Conservation (phyloP, 1,140 invertebrate species). For the Drosophila orena region DNA sequence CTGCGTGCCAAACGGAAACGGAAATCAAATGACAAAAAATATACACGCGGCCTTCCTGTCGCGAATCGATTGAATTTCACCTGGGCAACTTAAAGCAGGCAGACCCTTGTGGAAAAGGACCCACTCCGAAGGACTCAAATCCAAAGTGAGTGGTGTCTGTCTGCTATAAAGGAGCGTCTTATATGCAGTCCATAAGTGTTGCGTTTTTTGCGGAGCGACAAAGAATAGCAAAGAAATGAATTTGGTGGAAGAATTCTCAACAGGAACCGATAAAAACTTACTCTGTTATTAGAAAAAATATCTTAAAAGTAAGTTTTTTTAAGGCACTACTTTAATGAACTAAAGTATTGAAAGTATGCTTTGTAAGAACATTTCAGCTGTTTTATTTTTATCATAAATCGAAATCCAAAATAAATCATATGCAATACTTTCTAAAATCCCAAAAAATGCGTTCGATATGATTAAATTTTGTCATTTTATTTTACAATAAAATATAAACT, state of each 20-base stretch:
- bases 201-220: slow-evolving; percentile 49
- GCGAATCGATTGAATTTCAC: slow-evolving; percentile 26
- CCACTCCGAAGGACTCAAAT: slow-evolving; percentile 17
- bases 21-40: slow-evolving; percentile 48
- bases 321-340: too few species aligned
- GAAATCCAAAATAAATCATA: too few species aligned
- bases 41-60: slow-evolving; percentile 7
- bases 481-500: too few species aligned
- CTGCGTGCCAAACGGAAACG: slow-evolving; percentile 58
- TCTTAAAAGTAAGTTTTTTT: not conserved
- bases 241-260: not conserved
- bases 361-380: too few species aligned
- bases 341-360: not conserved
- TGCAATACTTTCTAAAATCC: too few species aligned
- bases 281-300: not conserved
- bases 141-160: slow-evolving; percentile 3
- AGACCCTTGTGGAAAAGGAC: slow-evolving; percentile 1
- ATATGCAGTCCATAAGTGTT: slow-evolving; percentile 70
- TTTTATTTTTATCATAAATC: too few species aligned
- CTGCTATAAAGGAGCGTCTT: slow-evolving; percentile 47
- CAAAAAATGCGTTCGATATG: not conserved
- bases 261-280: not conserved
- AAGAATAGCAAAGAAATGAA: slow-evolving; percentile 21
- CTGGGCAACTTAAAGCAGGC: slow-evolving; percentile 46
- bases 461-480: not conserved